Conservation (phyloP, 2,888 invertebrate genomes). For the Ectemnius continuus region DNA sequence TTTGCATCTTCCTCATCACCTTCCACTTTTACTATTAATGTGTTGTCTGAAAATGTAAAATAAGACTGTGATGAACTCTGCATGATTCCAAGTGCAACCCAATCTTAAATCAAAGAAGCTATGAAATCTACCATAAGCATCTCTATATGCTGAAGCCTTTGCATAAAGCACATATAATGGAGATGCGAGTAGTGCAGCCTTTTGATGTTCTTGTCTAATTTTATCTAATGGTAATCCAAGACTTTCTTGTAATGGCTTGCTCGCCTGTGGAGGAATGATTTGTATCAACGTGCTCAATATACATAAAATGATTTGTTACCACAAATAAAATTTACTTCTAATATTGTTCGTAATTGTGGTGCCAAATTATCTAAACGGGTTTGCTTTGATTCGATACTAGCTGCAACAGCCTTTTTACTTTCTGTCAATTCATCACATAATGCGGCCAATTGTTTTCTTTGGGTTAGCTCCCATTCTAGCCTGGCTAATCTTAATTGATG, state of each 20-base stretch:
- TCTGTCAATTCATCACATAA: conserved; percentile 87
- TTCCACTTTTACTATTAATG: conserved; percentile 76
- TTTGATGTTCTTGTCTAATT: conserved; percentile 87
- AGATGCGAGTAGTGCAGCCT: conserved; percentile 87
- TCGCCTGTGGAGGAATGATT: conserved; percentile 81
- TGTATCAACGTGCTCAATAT: conserved; percentile 14
- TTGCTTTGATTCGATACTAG: conserved; percentile 87
- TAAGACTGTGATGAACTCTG: not conserved
- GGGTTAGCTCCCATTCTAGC: conserved; percentile 94
- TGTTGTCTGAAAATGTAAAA: conserved; percentile 58
- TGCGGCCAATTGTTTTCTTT: conserved; percentile 89
- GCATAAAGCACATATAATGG: conserved; percentile 93
- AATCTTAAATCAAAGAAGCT: not conserved
- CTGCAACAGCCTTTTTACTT: conserved; percentile 87
- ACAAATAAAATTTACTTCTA: conserved; percentile 79
- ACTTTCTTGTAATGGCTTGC: conserved; percentile 93
- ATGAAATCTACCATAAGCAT: conserved; percentile 82
- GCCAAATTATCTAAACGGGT: conserved; percentile 89
- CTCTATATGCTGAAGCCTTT: conserved; percentile 89
- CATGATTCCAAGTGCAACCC: not conserved
- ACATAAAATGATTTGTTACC: conserved; percentile 1
- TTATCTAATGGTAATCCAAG: conserved; percentile 89
- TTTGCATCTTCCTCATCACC: conserved; percentile 80
- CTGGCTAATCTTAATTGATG: conserved; percentile 92
- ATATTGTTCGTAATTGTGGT: conserved; percentile 86